Evolutionary conservation across 2,797 vertebrate genomes (phyloP).

Genomic region (Sebastes matsubarae): DNA sequence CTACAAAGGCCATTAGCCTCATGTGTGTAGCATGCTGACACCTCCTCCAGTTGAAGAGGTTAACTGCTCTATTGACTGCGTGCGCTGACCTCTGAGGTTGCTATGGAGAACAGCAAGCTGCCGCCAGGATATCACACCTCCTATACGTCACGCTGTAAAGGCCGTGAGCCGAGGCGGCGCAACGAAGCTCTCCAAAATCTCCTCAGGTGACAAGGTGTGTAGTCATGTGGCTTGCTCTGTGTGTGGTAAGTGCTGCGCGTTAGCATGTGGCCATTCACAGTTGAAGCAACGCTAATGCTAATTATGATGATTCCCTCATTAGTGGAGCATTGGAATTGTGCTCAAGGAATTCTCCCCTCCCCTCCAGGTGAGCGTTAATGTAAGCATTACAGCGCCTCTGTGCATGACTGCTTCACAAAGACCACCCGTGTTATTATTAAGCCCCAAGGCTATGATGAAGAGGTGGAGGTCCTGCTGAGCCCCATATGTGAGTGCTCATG

Average conservation of each 20-base stretch:
- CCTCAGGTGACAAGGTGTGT: conserved; percentile 35
- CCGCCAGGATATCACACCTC: conserved; percentile 30
- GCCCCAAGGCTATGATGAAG: conserved; percentile 47
- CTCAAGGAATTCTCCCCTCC: conserved; percentile 27
- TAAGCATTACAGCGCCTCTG: conserved; percentile 34
- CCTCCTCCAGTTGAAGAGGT: conserved; percentile 40
- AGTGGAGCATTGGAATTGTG: conserved; percentile 26
- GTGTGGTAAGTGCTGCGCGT: conserved; percentile 35
- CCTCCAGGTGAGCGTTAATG: conserved; percentile 55
- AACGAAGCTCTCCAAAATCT: conserved; percentile 43
- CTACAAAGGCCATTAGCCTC: conserved; percentile 49
- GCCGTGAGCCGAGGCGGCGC: background rate
- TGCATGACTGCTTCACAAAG: conserved; percentile 25
- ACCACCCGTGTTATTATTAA: conserved; percentile 38
- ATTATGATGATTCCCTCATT: conserved; percentile 67
- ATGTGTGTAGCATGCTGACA: conserved; percentile 28
- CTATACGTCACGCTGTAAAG: conserved; percentile 46
- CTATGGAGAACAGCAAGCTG: conserved; percentile 53
- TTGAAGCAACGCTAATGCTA: conserved; percentile 26
- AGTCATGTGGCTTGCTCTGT: background rate
- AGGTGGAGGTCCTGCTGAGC: conserved; percentile 50
- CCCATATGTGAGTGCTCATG: conserved; percentile 51
- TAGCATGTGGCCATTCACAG: conserved; percentile 42
- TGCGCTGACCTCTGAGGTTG: conserved; percentile 62
- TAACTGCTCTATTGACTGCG: conserved; percentile 49